Evolutionary conservation across 2,113 vertebrate genomes (phyloP).

Genomic region (Cyphomyrus plagiostoma): DNA sequence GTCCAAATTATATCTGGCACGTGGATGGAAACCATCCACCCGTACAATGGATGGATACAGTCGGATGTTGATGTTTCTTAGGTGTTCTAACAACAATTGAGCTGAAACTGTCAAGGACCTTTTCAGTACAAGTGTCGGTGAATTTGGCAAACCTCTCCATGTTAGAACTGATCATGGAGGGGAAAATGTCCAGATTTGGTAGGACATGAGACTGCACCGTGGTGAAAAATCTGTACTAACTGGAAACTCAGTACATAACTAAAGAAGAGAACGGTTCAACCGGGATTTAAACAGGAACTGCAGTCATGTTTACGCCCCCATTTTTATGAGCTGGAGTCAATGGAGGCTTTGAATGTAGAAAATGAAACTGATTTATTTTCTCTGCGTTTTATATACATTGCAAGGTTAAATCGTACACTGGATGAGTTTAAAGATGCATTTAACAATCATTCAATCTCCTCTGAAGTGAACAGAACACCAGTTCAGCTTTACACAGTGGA

Average conservation of each 20-base stretch:
- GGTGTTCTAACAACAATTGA: not conserved
- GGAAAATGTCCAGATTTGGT: not conserved
- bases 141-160: not conserved
- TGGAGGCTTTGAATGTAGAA: not conserved
- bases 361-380: not conserved
- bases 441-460: not conserved
- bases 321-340: not conserved
- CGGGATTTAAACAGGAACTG: not conserved
- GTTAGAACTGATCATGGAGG: not conserved
- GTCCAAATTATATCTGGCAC: not conserved
- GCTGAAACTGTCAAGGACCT: not conserved
- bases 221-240: not conserved
- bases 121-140: not conserved
- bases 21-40: not conserved
- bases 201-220: not conserved
- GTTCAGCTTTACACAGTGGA: not conserved
- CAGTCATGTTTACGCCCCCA: not conserved
- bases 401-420: not conserved
- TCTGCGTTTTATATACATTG: not conserved
- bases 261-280: not conserved
- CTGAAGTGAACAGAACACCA: not conserved
- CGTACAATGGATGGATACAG: not conserved
- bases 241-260: not conserved
- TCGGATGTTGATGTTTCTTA: not conserved
- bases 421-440: not conserved